Evolutionary conservation across 2,113 vertebrate species (phyloP), one percentile per base, ranked within the genome.

Genomic region (Orcinus orca): DNA sequence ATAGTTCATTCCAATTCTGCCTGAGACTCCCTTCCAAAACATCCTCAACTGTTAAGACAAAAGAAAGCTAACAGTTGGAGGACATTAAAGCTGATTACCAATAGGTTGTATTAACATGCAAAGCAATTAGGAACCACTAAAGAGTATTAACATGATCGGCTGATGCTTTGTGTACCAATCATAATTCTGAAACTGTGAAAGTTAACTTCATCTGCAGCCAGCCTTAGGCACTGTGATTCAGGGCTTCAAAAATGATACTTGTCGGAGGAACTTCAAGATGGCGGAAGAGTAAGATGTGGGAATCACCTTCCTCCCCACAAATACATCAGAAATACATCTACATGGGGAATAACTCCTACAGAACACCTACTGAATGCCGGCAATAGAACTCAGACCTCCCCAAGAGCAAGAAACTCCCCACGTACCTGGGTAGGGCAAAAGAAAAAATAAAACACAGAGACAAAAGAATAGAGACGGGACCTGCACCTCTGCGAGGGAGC

Each of bases 11-110:
- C 55, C 86, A 93, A 36, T 88, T 93, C 73, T 95, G 58, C 81
- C 88, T 70, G 58, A 81, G 41, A 76, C 5, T 68, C 29, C 26
- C 74, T 97, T 95, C 96, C 73, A 90, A 92, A 97, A 70, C 50
- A 96, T 29, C 21, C 58, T 90, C 91, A 87, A 97, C 74, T 84
- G 70, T 90, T 93, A 88, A 88, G 86, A 85, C 44, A 81, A 95
- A 97, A 95, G 86, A 87, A 65, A 93, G 60, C 82, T 83, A 90
- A 83, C 77, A 97, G 93, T 95, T 97, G 85, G 93, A 93, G 81
- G 87, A 86, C 58, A 95, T 92, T 89, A 96, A 83, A 92, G 79
- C 74, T 96, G 74, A 97, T 95, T 96, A 81, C 68, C 63, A 96
- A 89, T 95, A 58, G 82, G 95, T 67, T 80, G 58, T 80, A 95